Evolutionary conservation across 2,888 invertebrate species (phyloP), one percentile per base, ranked within the genome.

Genomic region (Seira sanloemensis): DNA sequence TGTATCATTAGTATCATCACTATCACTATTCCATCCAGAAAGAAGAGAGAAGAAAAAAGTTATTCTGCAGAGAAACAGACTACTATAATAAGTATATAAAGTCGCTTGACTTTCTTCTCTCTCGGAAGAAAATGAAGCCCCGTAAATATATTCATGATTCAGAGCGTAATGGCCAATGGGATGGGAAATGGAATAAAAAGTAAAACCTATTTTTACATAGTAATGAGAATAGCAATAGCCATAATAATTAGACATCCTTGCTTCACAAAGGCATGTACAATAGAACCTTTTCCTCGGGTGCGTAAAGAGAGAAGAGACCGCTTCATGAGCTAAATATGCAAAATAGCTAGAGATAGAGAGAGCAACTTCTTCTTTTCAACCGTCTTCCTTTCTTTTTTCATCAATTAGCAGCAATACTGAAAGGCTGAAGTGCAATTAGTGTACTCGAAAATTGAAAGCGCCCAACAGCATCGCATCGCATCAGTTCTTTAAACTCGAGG

Each of bases 181-280:
- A 24, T 23, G 65, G 12, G 66, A n/a, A n/a, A 25, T 19, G 75
- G 26, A 73, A 58, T 75, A n/a, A n/a, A 37, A 37, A 37, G 37
- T 37, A 37, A 37, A 37, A 37, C 37, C 37, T 37, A 7, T 37
- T 37, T 37, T 37, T 37, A 37, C 37, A 37, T 37, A 37, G 37
- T 37, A 37, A 37, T 37, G 37, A 37, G 12, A 37, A 75, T 25
- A 67, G 18, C 54, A 68, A 68, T 77, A 68, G 68, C 68, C 67
- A 77, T 77, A 50, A 76, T 76, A 76, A 76, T 76, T 76, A 76
- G 75, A 74, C 25, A 19, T 37, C 37, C 37, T 37, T 37, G 37
- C 37, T 4, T 37, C 4, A 37, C 37, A 12, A 12, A 7, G 37
- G 37, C 37, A 37, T 37, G 37, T 37, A 37, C 37, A 37, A 4